Percentiles rank a stretch among this genome's conserved stretches.
These are phyloP conservation scores for Marcusenius ussheri DNA, from an alignment of 2,113 vertebrate genomes.

Conservation along the genomic window DNA sequence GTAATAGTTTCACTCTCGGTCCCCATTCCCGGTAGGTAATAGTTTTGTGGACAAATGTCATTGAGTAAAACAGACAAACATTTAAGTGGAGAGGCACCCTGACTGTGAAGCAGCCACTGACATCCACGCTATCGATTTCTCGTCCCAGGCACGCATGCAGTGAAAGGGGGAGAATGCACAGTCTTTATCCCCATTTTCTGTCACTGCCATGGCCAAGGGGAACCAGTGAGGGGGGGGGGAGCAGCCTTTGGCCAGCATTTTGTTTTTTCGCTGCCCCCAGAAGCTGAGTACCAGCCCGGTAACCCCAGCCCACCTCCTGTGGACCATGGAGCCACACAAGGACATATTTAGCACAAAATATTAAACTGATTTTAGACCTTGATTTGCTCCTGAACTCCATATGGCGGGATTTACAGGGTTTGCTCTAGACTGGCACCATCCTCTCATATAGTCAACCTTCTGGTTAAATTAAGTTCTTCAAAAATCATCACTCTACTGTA, in stretches of 20 bases:
- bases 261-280: constrained; percentile 39
- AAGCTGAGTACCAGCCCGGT: constrained; percentile 39
- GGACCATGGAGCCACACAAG: background rate
- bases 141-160: constrained; percentile 59
- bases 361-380: background rate
- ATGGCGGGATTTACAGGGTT: background rate
- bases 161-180: constrained; percentile 45
- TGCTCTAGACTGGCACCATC: background rate
- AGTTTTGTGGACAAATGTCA: constrained; percentile 60
- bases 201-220: constrained; percentile 55
- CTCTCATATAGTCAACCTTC: background rate
- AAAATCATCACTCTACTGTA: background rate
- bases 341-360: background rate
- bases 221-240: constrained; percentile 34
- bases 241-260: constrained; percentile 43
- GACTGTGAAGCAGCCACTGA: constrained; percentile 64
- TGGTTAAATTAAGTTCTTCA: background rate
- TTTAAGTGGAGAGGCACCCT: constrained; percentile 55
- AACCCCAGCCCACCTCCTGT: background rate
- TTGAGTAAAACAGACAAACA: constrained; percentile 69
- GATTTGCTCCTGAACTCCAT: background rate
- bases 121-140: constrained; percentile 62
- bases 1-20: constrained; percentile 51
- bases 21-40: constrained; percentile 52
- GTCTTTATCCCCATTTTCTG: constrained; percentile 59